These are phyloP conservation scores for Anagrus nilaparvatae DNA, from an alignment of 1,140 invertebrate species.

Conservation along the genomic window DNA sequence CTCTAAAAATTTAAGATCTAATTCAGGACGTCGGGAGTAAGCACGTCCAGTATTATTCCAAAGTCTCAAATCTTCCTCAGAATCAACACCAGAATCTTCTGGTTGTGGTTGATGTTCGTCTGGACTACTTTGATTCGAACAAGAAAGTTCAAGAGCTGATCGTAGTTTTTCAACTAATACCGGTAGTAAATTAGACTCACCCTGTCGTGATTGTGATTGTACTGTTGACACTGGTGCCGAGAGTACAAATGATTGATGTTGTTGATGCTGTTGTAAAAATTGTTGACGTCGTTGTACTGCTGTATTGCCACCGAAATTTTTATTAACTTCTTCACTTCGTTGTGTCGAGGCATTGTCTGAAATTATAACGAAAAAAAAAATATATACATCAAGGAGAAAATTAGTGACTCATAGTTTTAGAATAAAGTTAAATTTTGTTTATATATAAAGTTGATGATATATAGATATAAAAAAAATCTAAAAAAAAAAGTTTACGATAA, in stretches of 20 bases:
- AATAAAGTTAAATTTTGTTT: too few relatives aligned
- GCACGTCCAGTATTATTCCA: conserved; percentile 23
- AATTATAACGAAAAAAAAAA: too few relatives aligned
- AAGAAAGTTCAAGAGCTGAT: conserved; percentile 34
- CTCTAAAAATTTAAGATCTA: conserved; percentile 34
- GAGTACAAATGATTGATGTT: too few relatives aligned
- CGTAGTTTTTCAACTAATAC: conserved; percentile 39
- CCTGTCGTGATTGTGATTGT: conserved; percentile 17
- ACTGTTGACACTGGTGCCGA: conserved; percentile 13
- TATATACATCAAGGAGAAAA: too few relatives aligned
- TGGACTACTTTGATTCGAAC: conserved; percentile 22
- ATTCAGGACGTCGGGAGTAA: conserved; percentile 22
- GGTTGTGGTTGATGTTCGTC: conserved; percentile 23
- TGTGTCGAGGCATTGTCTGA: conserved; percentile 20
- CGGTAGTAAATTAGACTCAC: conserved; percentile 42
- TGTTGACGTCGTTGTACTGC: conserved; percentile 13
- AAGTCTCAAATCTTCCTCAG: conserved; percentile 26
- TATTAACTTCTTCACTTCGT: conserved; percentile 20
- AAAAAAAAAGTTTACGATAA: too few relatives aligned
- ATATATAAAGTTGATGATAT: too few relatives aligned
- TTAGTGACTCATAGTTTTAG: too few relatives aligned
- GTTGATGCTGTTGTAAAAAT: conserved; percentile 8
- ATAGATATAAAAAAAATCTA: too few relatives aligned
- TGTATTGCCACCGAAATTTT: conserved; percentile 14
- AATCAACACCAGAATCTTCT: conserved; percentile 28